Evolutionary conservation across 2,888 invertebrate species (phyloP), one percentile per base, ranked within the genome.

Genomic region (Pyralis farinalis): DNA sequence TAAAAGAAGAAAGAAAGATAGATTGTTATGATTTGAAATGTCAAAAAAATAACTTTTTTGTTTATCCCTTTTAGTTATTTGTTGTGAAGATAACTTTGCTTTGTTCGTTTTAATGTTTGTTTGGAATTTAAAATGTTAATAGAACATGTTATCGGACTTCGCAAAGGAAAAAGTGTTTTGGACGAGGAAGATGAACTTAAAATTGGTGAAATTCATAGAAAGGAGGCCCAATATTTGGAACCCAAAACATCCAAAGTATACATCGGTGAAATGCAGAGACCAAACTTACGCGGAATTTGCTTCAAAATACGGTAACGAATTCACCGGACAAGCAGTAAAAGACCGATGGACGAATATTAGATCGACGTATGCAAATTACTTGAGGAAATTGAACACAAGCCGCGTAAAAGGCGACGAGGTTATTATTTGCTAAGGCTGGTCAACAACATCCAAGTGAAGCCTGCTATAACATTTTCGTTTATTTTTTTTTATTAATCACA

Each of bases 271-370:
- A 29, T 49, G 56, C 22, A 66, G 78, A 47, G 85, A 87, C 41
- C 66, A 71, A 54, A 79, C 80, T 3, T 88, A 84, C 39, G 71
- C 79, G 0, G 77, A 83, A 49, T 88, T 86, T 48, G 85, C 87
- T 1, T 55, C 71, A 16, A 71, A 73, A 56, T 87, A 86, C 44
- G 76, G 76, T 1, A 66, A 85, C 38, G 72, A 78, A 34, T 81
- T 88, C 44, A 77, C 77, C 12, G 84, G 85, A 20, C 79, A 79
- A 51, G 86, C 87, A 21, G 88, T 86, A 5, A 88, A 85, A 50
- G 81, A 85, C 20, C 64, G 88, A 1, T 88, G 88, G 88, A 87
- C 86, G 3, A 88, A 87, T 53, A 87, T 88, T 11, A 66, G 88
- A 35, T 84, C 83, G 6, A 86, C 87, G 1, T 87, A 78, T 59